Base-by-base conservation (phyloP, 2,888 invertebrate genomes). In the Cacoxenus indagator region DNA sequence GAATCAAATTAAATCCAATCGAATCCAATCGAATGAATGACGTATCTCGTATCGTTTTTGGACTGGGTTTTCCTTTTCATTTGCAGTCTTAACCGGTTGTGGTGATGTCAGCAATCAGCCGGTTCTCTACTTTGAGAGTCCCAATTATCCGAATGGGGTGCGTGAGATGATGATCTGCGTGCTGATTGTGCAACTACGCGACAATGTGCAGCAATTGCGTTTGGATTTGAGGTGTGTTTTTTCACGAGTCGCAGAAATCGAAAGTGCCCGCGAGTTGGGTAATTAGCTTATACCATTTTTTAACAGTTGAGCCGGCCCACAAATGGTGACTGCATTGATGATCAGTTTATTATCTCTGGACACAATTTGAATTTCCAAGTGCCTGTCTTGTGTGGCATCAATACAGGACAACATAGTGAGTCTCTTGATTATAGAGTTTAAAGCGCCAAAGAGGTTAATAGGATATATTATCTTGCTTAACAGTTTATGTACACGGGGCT, bases 351-450 rank as follows among this genome's bases (percentile, higher is more conserved):
- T 9, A 89, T 94, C 4, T 91, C 92, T 0, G 94, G 94, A 1
- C 92, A 93, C 81, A 93, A 93, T 84, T 79, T 89, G 0, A 94
- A 94, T 80, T 91, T 90, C 71, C 85, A 90, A n/a, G 88, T 94
- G 69, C 94, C 94, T 0, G 89, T 91, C 4, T 86, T 95, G 24
- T 95, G 95, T 82, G 95, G 95, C 19, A 91, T 92, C 48, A 94
- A 94, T 82, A 91, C 92, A 0, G 94, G 93, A 14, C 93, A 93
- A 84, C 94, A 94, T 78, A 88, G 95, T 94, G 89, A 89, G 85
- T 45, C 14, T 19, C 1, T 17, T 17, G 22, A 19, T 19, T 54
- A 8, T 0, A 5, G 24, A 55, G 6, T 14, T 24, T 2, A 45
- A 14, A 17, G 29, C 31, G 4, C 51, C 22, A 2, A 14, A 4